Conservation (phyloP, 2,888 invertebrate species). For the Odontomyia ornata region DNA sequence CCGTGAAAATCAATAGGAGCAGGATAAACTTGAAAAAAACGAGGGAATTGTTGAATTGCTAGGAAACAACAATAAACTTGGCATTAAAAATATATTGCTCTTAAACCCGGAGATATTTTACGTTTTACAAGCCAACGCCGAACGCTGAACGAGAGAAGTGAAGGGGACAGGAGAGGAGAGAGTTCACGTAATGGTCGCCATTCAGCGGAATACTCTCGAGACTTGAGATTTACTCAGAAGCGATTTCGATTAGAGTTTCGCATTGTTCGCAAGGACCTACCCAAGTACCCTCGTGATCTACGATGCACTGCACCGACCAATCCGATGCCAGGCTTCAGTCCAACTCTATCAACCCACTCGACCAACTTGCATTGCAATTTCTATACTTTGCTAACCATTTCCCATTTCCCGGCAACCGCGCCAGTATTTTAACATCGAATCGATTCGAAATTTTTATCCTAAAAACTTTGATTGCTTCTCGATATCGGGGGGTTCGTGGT, state of each 20-base stretch:
- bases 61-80: constrained; percentile 16
- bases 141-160: not conserved
- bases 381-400: not conserved
- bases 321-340: not conserved
- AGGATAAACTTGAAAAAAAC: no score
- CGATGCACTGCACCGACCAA: constrained; percentile 9
- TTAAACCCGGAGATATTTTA: constrained; percentile 15
- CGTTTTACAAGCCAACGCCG: not conserved
- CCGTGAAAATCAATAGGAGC: constrained; percentile 11
- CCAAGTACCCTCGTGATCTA: constrained; percentile 32
- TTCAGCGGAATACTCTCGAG: constrained; percentile 31
- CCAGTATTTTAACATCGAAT: not conserved
- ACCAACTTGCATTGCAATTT: not conserved
- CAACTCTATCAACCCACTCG: not conserved
- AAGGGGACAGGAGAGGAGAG: no score
- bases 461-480: constrained; percentile 14
- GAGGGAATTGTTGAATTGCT: constrained; percentile 21
- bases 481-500: not conserved
- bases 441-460: not conserved
- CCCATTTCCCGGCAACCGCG: not conserved
- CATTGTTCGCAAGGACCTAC: constrained; percentile 25
- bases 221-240: constrained; percentile 26
- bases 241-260: constrained; percentile 39
- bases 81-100: constrained; percentile 17
- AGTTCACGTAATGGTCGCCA: constrained; percentile 21